Evolutionary conservation across 2,113 vertebrate species (phyloP), one percentile per base, ranked within the genome.

Genomic region (cattle (Bos taurus)): DNA sequence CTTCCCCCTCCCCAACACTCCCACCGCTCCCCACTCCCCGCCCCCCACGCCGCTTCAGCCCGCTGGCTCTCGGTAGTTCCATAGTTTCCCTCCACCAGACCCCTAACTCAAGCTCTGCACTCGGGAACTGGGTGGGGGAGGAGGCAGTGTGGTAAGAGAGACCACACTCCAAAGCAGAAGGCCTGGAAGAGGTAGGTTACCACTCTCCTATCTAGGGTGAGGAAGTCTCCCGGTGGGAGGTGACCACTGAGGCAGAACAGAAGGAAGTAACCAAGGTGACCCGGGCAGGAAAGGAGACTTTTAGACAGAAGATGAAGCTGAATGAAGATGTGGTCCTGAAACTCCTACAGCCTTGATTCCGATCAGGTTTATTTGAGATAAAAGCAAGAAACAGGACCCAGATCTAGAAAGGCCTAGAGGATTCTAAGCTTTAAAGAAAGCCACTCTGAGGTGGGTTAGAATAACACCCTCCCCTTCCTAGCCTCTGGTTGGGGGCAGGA

Each of bases 381-480:
- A 86, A 88, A 85, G 88, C 46, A 36, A 10, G 43, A 92, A 56
- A 26, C 36, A 33, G 19, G 50, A 7, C 48, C 23, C 13, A 30
- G 43, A 90, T 78, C 94, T 57, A 4, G 15, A 52, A 77, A 17
- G 56, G 28, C 33, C 80, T n/a, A 33, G 40, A 86, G 48, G 67
- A 26, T 78, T 94, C 56, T 95, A 71, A 88, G 59, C 40, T 52
- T 90, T 86, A 71, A 91, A 80, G 78, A 62, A 88, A 89, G 50
- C 16, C 48, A 10, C 30, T 3, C 54, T 19, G 71, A 91, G 14
- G 30, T 59, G 21, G 19, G 26, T 36, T 62, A 64, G n/a, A 77
- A 33, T 17, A 12, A n/a, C 48, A 0, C 1, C 26, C 28, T 21
- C 26, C 9, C 0, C 7, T 23, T 54, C 48, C 48, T 26, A 67